Base-by-base conservation (phyloP, 2,113 vertebrate species). In the Chaetodon trifascialis region DNA sequence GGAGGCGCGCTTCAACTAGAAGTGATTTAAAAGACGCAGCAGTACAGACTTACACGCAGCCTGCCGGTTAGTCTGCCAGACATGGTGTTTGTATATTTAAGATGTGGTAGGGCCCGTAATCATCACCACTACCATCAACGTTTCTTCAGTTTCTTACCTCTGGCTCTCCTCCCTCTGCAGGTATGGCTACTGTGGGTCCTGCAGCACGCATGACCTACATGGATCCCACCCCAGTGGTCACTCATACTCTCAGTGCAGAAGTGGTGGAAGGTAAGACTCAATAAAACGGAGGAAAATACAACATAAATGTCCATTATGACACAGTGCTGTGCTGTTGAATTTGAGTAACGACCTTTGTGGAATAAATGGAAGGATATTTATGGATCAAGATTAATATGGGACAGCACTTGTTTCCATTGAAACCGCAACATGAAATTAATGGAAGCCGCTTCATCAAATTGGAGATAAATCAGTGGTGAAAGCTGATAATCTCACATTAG, bases 211-310 rank as follows among this genome's bases (percentile, higher is more conserved):
- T 79, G 23, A 25, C 88, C 46, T 95, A 94, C 4, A 0, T 94
- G 2, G 95, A 96, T 21, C 95, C 96, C 0, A 68, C 76, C 0
- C 94, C 96, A 2, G 10, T 95, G 4, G 90, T 94, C 63, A 88
- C 91, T 15, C 95, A 95, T 0, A 0, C 88, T 0, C 2, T 97
- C 88, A 95, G 95, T 19, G 77, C 72, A 8, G 97, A 97, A 0
- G 79, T 94, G 2, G 56, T 97, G 14, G 96, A 98, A 96, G 97
- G 98, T 98, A 95, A 89, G 84, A 73, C 11, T 2, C n/a, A 40
- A 2, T 38, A 1, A 47, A 60, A 65, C 14, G 6, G 4, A 25
- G 17, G 49, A 54, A 47, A 15, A 47, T 47, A 15, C 42, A 47
- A 47, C 46, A 0, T 7, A 4, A 15, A 25, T 6, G 30, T 30